These are phyloP conservation scores for Platanista minor DNA, from an alignment of 2,113 vertebrate genomes.

Conservation along the genomic window DNA sequence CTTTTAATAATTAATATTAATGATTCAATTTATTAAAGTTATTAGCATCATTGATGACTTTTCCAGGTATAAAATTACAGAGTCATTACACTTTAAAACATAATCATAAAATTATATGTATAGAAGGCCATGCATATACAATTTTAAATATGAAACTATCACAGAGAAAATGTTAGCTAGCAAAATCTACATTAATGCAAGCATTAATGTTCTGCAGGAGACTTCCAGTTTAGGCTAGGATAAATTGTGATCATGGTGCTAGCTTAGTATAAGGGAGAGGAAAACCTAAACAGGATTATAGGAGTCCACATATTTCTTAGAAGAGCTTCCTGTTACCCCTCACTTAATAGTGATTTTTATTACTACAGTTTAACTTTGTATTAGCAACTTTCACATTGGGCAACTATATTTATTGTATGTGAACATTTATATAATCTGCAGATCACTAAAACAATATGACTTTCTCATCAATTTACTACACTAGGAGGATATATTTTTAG, in stretches of 20 bases:
- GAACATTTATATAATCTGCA: slow-evolving; percentile 33
- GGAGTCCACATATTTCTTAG: slow-evolving; percentile 15
- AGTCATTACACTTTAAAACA: slow-evolving; percentile 54
- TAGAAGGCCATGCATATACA: slow-evolving; percentile 38
- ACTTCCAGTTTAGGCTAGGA: slow-evolving; percentile 23
- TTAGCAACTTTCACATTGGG: slow-evolving; percentile 55
- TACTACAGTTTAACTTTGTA: slow-evolving; percentile 48
- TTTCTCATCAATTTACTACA: slow-evolving; percentile 41
- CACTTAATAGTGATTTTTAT: slow-evolving; percentile 72
- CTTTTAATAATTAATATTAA: slow-evolving; percentile 53
- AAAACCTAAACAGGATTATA: slow-evolving; percentile 49
- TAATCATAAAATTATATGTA: slow-evolving; percentile 53
- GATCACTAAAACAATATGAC: background rate
- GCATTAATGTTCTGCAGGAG: slow-evolving; percentile 38
- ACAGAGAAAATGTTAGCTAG: slow-evolving; percentile 59
- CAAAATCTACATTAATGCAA: slow-evolving; percentile 53
- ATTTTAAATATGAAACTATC: slow-evolving; percentile 62
- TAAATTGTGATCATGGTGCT: slow-evolving; percentile 44
- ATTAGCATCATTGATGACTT: slow-evolving; percentile 35
- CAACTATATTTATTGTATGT: slow-evolving; percentile 50
- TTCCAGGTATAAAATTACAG: slow-evolving; percentile 49
- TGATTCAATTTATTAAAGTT: slow-evolving; percentile 19
- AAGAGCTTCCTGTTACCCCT: slow-evolving; percentile 16
- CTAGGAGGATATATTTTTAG: background rate
- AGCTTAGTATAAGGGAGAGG: slow-evolving; percentile 38